Percentiles rank a stretch among this genome's conserved stretches.
Conservation (phyloP, 2,113 vertebrate species). For the Lycocorax pyrrhopterus region DNA sequence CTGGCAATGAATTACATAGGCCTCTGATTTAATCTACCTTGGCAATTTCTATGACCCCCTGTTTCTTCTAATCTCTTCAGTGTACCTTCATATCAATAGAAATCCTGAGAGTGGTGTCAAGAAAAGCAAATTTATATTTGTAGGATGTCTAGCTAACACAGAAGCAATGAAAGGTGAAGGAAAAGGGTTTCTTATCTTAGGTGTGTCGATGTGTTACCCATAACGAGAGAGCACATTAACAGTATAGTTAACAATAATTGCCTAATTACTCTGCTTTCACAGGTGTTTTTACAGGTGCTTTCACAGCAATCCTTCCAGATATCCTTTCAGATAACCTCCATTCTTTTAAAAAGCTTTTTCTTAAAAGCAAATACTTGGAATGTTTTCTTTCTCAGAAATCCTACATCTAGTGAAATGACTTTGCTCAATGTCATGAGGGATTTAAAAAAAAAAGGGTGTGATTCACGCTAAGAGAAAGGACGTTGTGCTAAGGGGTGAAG, state of each 20-base stretch:
- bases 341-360: neutral
- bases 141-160: neutral
- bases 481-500: neutral
- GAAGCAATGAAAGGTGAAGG: neutral
- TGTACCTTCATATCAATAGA: neutral
- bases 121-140: neutral
- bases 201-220: accelerated
- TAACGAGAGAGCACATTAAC: neutral
- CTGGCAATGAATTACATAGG: neutral
- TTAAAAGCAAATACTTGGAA: neutral
- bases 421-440: neutral
- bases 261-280: neutral
- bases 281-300: neutral
- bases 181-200: neutral
- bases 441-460: neutral
- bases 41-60: neutral
- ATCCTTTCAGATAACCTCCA: neutral
- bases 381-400: neutral
- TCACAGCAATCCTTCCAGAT: neutral
- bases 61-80: neutral
- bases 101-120: neutral
- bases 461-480: neutral
- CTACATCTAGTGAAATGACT: neutral
- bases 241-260: neutral
- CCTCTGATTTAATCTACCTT: neutral